Evolutionary conservation across 2,888 invertebrate species (phyloP).

Genomic region (Amiota communis): DNA sequence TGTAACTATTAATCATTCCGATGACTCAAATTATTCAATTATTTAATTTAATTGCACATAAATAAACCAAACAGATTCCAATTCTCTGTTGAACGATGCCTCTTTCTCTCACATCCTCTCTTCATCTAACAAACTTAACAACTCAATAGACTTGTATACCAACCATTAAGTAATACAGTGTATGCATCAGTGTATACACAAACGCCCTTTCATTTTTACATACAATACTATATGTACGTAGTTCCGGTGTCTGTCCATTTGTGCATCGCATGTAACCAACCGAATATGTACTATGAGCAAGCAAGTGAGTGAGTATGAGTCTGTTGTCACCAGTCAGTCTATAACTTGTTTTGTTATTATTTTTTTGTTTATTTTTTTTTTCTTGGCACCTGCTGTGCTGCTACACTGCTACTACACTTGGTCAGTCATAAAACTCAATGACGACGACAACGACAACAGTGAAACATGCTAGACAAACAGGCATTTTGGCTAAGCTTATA

Average conservation of each 20-base stretch:
- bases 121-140: no score
- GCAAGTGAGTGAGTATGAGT: background rate
- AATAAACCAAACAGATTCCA: no score
- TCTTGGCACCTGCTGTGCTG: conserved; percentile 43
- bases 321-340: background rate
- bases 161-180: no score
- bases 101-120: no score
- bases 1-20: no score
- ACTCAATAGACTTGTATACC: no score
- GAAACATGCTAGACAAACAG: conserved; percentile 66
- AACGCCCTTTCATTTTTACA: no score
- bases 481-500: conserved; percentile 64
- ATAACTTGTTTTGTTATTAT: conserved; percentile 31
- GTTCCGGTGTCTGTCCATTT: conserved; percentile 1
- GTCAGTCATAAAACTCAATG: background rate
- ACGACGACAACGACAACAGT: conserved; percentile 50
- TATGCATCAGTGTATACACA: no score
- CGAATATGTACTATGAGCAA: background rate
- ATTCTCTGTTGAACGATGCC: no score
- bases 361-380: no score
- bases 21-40: no score
- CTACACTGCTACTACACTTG: background rate
- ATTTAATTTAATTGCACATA: no score
- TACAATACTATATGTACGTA: background rate
- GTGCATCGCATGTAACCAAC: background rate